These are phyloP conservation scores for Parazoanthus darwini DNA, from an alignment of 92 coral and sea anemone species.

Conservation along the genomic window DNA sequence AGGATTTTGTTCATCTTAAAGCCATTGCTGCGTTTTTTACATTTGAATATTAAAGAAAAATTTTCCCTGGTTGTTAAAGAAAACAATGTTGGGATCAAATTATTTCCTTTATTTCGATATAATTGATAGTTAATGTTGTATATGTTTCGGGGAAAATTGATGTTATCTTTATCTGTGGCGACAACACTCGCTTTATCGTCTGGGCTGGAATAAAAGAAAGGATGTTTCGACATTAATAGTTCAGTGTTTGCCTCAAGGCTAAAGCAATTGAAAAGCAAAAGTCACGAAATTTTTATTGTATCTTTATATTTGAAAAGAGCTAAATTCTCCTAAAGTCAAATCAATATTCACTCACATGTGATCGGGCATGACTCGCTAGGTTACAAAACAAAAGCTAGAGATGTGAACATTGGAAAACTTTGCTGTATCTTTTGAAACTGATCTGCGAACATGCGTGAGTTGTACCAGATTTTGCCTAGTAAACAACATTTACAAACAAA, in stretches of 20 bases:
- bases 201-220: constrained; percentile 20
- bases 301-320: background rate
- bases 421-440: background rate
- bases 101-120: background rate
- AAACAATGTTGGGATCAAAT: constrained; percentile 1
- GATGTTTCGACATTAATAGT: constrained; percentile 28
- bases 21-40: background rate
- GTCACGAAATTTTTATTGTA: constrained; percentile 18
- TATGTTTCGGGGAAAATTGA: constrained; percentile 17
- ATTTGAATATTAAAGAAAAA: background rate
- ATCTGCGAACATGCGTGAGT: background rate
- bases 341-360: background rate
- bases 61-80: background rate
- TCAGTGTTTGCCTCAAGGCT: constrained; percentile 14
- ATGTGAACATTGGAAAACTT: background rate
- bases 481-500: background rate
- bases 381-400: background rate
- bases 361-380: background rate
- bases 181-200: constrained; percentile 28
- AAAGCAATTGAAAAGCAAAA: background rate
- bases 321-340: background rate
- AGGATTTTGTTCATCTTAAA: no score
- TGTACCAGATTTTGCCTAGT: background rate
- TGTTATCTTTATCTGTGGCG: constrained; percentile 31
- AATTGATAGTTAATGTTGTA: background rate